A percentile compares a stretch with the other conserved stretches of the same genome.
Conservation (phyloP, 2,888 invertebrate genomes). For the Xestia xanthographa region DNA sequence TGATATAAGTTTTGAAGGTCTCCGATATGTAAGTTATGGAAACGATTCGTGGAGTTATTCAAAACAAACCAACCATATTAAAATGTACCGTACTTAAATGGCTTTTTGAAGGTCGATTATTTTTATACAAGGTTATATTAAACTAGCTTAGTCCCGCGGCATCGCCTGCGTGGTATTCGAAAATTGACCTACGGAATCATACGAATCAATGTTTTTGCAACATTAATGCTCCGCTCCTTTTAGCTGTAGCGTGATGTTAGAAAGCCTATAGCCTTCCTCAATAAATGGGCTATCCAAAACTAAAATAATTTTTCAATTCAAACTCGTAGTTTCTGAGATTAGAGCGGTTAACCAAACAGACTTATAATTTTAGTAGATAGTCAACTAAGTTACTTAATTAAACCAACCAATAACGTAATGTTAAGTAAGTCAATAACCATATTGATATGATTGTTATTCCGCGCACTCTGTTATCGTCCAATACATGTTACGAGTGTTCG, state of each 20-base stretch:
- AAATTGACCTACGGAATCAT: too few species aligned
- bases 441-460: background rate
- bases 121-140: background rate
- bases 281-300: too few species aligned
- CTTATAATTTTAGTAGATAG: too few species aligned
- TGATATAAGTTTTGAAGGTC: conserved; percentile 8
- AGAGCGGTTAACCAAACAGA: too few species aligned
- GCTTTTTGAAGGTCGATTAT: background rate
- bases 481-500: conserved; percentile 1
- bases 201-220: too few species aligned
- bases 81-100: background rate
- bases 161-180: too few species aligned
- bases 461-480: background rate
- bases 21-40: background rate
- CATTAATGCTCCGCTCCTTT: too few species aligned
- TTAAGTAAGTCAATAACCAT: background rate
- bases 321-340: too few species aligned
- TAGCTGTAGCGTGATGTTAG: too few species aligned
- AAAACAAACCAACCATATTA: conserved; percentile 28
- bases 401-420: background rate
- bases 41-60: conserved; percentile 15
- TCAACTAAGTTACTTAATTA: background rate
- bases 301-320: too few species aligned
- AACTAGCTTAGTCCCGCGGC: background rate
- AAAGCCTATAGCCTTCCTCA: too few species aligned